Evolutionary conservation across 30 jellyfish, hydroid and myxozoan species (phyloP).

Genomic region (Turritopsis rubra): DNA sequence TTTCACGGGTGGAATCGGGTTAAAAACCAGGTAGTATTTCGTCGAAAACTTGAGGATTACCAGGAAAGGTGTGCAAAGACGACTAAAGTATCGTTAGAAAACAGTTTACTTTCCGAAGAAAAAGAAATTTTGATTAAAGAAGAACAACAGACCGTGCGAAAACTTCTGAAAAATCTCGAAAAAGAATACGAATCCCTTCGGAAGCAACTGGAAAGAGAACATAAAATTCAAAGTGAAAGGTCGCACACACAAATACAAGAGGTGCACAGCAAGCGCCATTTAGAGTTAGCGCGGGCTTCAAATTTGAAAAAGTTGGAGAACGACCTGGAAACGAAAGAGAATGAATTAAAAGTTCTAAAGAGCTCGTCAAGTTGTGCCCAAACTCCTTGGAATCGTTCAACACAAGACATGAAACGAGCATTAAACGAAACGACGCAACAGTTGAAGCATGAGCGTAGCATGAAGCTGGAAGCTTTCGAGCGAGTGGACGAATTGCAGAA

Average conservation of each 20-base stretch:
- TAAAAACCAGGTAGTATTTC: not conserved
- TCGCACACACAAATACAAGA: constrained; percentile 66
- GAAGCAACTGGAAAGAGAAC: constrained; percentile 54
- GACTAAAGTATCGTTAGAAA: constrained; percentile 46
- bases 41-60: not conserved
- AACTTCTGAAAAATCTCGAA: constrained; percentile 45
- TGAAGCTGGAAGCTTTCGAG: constrained; percentile 73
- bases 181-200: constrained; percentile 52
- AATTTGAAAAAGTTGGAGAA: constrained; percentile 53
- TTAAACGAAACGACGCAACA: constrained; percentile 36
- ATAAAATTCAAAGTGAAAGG: constrained; percentile 41
- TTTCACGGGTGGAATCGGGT: constrained; percentile 4
- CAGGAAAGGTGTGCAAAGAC: constrained; percentile 20
- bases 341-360: constrained; percentile 16
- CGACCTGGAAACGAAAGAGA: constrained; percentile 56
- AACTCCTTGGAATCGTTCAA: not conserved
- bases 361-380: not conserved
- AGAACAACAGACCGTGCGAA: constrained; percentile 48
- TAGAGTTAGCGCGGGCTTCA: constrained; percentile 56
- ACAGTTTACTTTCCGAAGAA: constrained; percentile 47
- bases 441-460: constrained; percentile 49
- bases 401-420: constrained; percentile 25
- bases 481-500: constrained; percentile 62
- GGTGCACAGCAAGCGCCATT: constrained; percentile 55
- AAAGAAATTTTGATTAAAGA: constrained; percentile 49